phyloP scores from a whole-genome alignment of 2,888 invertebrate species.

The Chalcosyrphus nemorum region DNA sequence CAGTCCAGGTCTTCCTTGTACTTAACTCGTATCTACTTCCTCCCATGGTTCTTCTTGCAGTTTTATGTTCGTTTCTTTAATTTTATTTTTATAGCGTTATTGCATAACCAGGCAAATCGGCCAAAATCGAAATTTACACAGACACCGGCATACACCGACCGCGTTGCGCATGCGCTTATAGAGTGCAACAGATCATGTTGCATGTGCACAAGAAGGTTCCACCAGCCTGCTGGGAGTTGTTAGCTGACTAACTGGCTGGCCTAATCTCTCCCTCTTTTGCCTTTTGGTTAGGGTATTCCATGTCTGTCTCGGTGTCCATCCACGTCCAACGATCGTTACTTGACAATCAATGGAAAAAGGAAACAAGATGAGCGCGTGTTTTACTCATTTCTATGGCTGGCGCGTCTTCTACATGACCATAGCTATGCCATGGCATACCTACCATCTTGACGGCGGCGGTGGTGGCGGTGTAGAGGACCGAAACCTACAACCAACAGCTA shows the following conservation, averaged over 20 bases:
- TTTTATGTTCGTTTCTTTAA: constrained; percentile 64
- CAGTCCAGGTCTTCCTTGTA: constrained; percentile 35
- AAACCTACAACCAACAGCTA: constrained; percentile 1
- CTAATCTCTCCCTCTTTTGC: constrained; percentile 31
- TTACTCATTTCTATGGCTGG: constrained; percentile 58
- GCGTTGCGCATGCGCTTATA: constrained; percentile 20
- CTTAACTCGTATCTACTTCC: constrained; percentile 40
- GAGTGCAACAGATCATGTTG: constrained; percentile 58
- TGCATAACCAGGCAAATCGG: constrained; percentile 65
- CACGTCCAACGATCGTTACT: constrained; percentile 62
- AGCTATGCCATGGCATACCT: neutral
- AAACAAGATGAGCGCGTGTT: constrained; percentile 72
- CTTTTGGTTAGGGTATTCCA: neutral
- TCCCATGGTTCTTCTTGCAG: constrained; percentile 31
- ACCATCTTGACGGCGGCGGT: neutral
- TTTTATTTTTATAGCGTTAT: constrained; percentile 57
- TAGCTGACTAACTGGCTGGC: neutral
- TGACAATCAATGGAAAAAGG: constrained; percentile 69
- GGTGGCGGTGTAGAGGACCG: neutral
- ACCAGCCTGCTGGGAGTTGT: constrained; percentile 5
- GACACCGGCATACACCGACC: neutral
- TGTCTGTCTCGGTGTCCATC: constrained; percentile 35
- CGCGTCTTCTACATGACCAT: constrained; percentile 33
- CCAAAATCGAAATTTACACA: constrained; percentile 49
- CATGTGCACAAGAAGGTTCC: constrained; percentile 51